These are phyloP conservation scores for Daboia siamensis DNA, from an alignment of 2,113 vertebrate genomes.

Conservation along the genomic window DNA sequence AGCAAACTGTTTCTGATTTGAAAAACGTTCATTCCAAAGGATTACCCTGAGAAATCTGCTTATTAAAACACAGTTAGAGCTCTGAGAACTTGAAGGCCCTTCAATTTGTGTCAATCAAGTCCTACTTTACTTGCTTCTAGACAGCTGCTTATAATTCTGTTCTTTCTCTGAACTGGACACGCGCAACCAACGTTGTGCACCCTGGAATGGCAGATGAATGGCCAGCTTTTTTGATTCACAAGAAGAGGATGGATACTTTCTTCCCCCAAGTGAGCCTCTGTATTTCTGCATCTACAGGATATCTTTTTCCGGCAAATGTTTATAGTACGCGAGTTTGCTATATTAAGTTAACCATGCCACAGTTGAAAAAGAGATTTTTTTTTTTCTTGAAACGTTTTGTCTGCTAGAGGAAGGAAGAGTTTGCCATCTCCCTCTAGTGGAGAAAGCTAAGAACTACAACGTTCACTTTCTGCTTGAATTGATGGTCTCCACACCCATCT, in stretches of 20 bases:
- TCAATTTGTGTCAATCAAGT: neutral
- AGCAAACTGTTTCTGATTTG: neutral
- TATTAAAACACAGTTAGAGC: neutral
- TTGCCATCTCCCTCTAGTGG: conserved; percentile 72
- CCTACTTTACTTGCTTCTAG: neutral
- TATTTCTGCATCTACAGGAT: neutral
- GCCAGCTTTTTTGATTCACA: neutral
- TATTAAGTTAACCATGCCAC: neutral
- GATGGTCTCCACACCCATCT: neutral
- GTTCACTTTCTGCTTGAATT: neutral
- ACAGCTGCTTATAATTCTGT: neutral
- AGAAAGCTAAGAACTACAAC: conserved; percentile 28
- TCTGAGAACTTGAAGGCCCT: neutral
- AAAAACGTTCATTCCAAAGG: neutral
- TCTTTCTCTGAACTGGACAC: neutral
- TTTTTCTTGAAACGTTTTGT: conserved; percentile 28
- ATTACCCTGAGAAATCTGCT: neutral
- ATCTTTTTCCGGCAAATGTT: neutral
- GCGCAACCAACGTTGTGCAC: too few relatives aligned
- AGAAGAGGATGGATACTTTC: conserved; percentile 50
- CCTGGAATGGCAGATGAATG: neutral
- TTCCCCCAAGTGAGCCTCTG: conserved; percentile 50
- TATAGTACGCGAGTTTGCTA: neutral
- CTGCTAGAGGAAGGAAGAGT: conserved; percentile 43
- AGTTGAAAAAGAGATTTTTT: conserved; percentile 25